Percentiles rank a stretch among this genome's conserved stretches.
Evolutionary conservation across 1,140 invertebrate species (phyloP).

Genomic region (Diprion similis): DNA sequence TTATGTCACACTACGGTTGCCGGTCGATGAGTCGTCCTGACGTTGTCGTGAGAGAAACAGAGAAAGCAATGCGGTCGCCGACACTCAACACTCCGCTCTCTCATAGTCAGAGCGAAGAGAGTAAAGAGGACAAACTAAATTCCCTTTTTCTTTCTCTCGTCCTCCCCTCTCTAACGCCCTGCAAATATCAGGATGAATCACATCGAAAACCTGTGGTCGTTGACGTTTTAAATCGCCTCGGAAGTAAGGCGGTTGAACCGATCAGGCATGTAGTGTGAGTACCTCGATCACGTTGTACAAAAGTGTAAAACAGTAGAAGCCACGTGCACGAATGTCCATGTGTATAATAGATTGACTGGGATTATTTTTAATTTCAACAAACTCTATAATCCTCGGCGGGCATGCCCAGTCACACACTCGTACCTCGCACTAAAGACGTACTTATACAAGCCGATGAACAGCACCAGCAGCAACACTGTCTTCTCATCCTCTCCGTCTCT

Average conservation of each 20-base stretch:
- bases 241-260: background rate
- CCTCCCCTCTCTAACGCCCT: conserved; percentile 20
- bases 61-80: conserved; percentile 7
- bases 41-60: conserved; percentile 16
- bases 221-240: background rate
- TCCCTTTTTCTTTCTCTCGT: background rate
- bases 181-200: conserved; percentile 43
- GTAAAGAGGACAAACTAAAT: conserved; percentile 2
- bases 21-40: conserved; percentile 18
- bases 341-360: no score
- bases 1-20: conserved; percentile 44
- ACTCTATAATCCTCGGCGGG: no score
- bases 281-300: no score
- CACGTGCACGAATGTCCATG: no score
- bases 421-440: no score
- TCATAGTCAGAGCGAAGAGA: background rate
- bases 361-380: no score
- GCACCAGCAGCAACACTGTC: background rate
- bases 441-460: background rate
- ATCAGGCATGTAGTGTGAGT: background rate
- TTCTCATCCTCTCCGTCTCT: conserved; percentile 3
- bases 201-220: background rate
- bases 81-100: background rate
- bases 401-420: no score
- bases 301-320: no score